phyloP scores from a whole-genome alignment of 1,140 invertebrate genomes.

The Contarinia nasturtii region DNA sequence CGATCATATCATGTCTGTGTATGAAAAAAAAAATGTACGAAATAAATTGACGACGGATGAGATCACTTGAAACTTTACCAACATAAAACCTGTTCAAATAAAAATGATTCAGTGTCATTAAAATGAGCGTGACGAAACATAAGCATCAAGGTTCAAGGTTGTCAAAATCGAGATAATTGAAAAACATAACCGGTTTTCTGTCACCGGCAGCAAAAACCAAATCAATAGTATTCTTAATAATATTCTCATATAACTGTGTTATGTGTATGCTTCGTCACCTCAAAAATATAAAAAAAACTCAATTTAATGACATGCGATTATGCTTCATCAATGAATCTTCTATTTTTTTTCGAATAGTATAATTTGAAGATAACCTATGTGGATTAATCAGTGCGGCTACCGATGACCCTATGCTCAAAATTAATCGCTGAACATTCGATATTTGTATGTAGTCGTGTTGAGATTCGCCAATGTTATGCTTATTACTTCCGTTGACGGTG shows the following conservation, averaged over 20 bases:
- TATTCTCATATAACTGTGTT: not conserved
- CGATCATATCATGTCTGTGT: conserved; percentile 76
- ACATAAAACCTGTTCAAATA: too few species aligned
- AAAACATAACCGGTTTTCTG: not conserved
- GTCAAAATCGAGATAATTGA: too few species aligned
- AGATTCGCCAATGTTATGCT: conserved; percentile 6
- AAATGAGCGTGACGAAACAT: not conserved
- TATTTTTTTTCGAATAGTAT: too few species aligned
- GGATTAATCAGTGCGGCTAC: conserved; percentile 54
- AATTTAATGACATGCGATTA: too few species aligned
- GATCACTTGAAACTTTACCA: not conserved
- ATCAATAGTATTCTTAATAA: not conserved
- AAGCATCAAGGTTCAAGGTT: too few species aligned
- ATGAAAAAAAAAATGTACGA: conserved; percentile 4
- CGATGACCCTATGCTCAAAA: conserved; percentile 65
- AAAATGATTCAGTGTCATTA: not conserved
- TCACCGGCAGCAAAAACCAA: not conserved
- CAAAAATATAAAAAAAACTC: not conserved
- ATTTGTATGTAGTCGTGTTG: conserved; percentile 45
- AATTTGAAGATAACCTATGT: too few species aligned
- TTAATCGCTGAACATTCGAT: conserved; percentile 46
- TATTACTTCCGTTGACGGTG: too few species aligned
- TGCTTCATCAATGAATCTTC: too few species aligned
- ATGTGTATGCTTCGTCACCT: not conserved
- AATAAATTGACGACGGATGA: not conserved